Conservation (phyloP, 2,797 vertebrate genomes). For the Tapera naevia region DNA sequence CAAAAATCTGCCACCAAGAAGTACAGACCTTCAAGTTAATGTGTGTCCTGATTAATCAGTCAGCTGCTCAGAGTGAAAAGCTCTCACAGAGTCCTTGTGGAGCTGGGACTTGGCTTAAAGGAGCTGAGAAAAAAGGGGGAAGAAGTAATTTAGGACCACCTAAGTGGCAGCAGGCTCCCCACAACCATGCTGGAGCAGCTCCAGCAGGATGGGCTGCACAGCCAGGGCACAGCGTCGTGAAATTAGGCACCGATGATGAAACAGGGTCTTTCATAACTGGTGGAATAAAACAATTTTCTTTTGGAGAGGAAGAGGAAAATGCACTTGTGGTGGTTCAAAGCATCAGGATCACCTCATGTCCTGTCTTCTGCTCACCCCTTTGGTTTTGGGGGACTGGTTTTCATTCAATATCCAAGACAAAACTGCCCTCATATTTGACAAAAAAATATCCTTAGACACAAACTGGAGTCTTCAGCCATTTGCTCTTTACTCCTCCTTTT, state of each 20-base stretch:
- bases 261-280: not conserved
- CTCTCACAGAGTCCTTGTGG: not conserved
- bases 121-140: not conserved
- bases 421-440: not conserved
- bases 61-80: not conserved
- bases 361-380: not conserved
- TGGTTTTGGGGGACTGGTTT: not conserved
- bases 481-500: not conserved
- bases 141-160: not conserved
- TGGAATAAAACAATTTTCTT: not conserved
- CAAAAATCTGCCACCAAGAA: not conserved
- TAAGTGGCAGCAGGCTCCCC: not conserved
- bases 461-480: fast-evolving
- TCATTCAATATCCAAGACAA: fast-evolving
- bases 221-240: fast-evolving
- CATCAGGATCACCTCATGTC: not conserved
- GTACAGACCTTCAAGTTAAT: not conserved
- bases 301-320: not conserved
- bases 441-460: not conserved
- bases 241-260: not conserved
- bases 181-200: fast-evolving
- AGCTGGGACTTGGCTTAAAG: not conserved
- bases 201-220: not conserved
- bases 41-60: not conserved
- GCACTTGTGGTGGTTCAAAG: not conserved